Evolutionary conservation across 2,888 invertebrate genomes (phyloP), one percentile per base, ranked within the genome.

Genomic region (Caenorhabditis panamensis): DNA sequence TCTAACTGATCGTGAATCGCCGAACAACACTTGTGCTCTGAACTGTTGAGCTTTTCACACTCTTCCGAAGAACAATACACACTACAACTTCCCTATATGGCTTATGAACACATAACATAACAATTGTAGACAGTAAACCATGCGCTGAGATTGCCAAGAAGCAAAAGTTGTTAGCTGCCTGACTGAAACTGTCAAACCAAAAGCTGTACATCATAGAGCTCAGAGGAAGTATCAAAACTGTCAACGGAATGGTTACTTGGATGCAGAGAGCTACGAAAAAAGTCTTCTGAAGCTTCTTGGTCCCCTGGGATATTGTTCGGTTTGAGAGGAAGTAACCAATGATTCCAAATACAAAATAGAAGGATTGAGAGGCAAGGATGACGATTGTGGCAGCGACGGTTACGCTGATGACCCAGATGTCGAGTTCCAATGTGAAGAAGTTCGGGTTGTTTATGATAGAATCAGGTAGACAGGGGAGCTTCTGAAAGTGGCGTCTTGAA

Each of bases 201-300:
- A 51, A 51, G 9, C 51, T 51, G 24, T 51, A 24, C 51, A 51
- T 51, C 51, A 51, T 51, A 1, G 51, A 51, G 22, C 51, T 11
- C 11, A 51, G 51, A 8, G 51, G 51, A 11, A 51, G 24, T 2
- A 51, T 22, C 3, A 51, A 24, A 22, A 51, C 51, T 6, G 24
- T 13, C 24, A 51, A 9, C 1, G 51, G 51, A 24, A 51, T 51
- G 13, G 51, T 51, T 8, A 54, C 54, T 24, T 54, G 54, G 31
- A 54, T 54, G 54, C 54, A 54, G 28, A 54, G 31, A 5, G 54
- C 54, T 2, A 54, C n/a, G 54, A 54, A 31, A 18, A 54, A 54
- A 9, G 28, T 16, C 54, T 54, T 54, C 18, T 54, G 54, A 8
- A 54, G 28, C 1, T 18, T 11, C 3, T 6, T 16, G 3, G 54